phyloP scores from a whole-genome alignment of 2,113 vertebrate species.

The Gallinago paraguaiae region DNA sequence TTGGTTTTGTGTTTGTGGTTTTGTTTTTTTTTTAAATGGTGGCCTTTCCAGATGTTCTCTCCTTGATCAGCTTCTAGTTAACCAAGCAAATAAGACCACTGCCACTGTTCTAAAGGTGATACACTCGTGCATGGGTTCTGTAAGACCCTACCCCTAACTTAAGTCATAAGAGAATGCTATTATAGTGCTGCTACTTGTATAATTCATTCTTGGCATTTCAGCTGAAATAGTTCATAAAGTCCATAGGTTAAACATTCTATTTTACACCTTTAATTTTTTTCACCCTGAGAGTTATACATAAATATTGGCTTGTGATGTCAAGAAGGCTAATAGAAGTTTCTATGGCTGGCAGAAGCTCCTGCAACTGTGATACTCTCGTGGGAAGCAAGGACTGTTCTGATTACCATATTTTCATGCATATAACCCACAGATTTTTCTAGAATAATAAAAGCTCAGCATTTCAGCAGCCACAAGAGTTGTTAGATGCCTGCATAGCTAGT shows the following conservation, averaged over 20 bases:
- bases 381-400: neutral
- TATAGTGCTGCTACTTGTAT: neutral
- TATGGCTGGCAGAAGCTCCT: constrained; percentile 10
- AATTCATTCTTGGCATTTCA: constrained; percentile 28
- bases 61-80: neutral
- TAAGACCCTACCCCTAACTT: neutral
- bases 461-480: neutral
- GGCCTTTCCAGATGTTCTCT: neutral
- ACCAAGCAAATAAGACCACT: neutral
- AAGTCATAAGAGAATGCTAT: neutral
- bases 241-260: neutral
- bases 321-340: constrained; percentile 29
- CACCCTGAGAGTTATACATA: neutral
- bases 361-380: constrained; percentile 30
- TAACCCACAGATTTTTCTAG: neutral
- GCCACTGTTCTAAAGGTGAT: neutral
- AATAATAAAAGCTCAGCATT: neutral
- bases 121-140: neutral
- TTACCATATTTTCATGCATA: constrained; percentile 3
- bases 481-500: neutral
- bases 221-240: constrained; percentile 21
- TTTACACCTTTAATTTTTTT: neutral
- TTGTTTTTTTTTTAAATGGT: neutral
- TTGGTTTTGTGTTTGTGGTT: neutral
- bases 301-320: constrained; percentile 1